These are phyloP conservation scores for Chondrosia reniformis DNA, from an alignment of 37 sponge, comb jelly and placozoan genomes.

Conservation along the genomic window DNA sequence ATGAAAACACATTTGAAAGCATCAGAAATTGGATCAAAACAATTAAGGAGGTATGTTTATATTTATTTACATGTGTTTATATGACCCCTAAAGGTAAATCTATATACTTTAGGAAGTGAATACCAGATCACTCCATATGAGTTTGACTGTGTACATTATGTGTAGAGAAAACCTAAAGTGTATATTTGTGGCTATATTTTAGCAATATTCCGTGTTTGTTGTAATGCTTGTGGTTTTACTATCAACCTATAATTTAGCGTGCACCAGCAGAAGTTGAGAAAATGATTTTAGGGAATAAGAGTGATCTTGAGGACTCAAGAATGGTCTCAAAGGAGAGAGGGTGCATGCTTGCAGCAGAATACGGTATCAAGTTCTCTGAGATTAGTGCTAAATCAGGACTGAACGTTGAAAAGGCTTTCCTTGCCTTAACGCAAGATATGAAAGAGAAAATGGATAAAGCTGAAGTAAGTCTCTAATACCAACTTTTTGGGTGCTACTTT, in stretches of 20 bases:
- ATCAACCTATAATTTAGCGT: too few species aligned
- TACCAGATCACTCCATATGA: too few species aligned
- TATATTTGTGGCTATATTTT: too few species aligned
- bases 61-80: too few species aligned
- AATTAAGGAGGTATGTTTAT: slow-evolving; percentile 98
- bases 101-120: too few species aligned
- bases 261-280: slow-evolving; percentile 98
- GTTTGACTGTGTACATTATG: too few species aligned
- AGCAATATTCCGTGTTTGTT: too few species aligned
- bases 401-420: slow-evolving; percentile 96
- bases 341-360: slow-evolving; percentile 87
- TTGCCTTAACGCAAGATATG: slow-evolving; percentile 89
- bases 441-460: slow-evolving; percentile 94
- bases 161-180: too few species aligned
- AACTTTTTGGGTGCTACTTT: too few species aligned
- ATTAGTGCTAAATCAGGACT: slow-evolving; percentile 92
- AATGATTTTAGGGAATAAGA: slow-evolving; percentile 98
- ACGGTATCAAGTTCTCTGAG: slow-evolving; percentile 95
- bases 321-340: slow-evolving; percentile 91
- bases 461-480: too few species aligned
- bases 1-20: slow-evolving; percentile 96
- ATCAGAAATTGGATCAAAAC: slow-evolving; percentile 99
- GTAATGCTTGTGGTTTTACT: too few species aligned
- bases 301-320: slow-evolving; percentile 88
- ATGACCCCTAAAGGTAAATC: too few species aligned